Base-by-base conservation (phyloP, 2,113 vertebrate genomes). In the Plectropomus leopardus region DNA sequence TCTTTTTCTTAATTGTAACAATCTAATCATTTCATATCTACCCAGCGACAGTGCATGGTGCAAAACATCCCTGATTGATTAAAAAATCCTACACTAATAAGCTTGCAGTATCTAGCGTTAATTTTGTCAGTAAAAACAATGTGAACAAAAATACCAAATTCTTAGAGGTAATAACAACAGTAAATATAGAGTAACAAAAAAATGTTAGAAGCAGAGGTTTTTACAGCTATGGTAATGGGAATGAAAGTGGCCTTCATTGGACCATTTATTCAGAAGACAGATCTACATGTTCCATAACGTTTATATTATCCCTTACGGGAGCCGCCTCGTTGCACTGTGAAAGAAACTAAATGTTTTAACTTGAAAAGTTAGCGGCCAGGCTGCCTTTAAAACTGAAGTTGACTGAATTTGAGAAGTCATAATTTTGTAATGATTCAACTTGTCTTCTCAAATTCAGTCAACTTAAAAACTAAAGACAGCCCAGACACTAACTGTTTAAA, bases 11-110 rank as follows among this genome's bases (percentile, higher is more conserved):
- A 70, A 74, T 59, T 64, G 36, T 83, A 84, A 81, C 84, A 85
- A 85, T 83, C 72, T 85, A 75, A 86, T 83, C 24, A 73, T 89
- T 84, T 86, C 53, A 91, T 86, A 65, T 85, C 82, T 92, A 90
- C 86, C 84, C 86, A 92, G 91, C 79, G 77, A 93, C 91, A 93
- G 90, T 93, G 91, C 92, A 88, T 94, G 89, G 83, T 92, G 92
- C 80, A 90, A 93, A 93, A 92, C 85, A 89, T 94, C 94, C 94
- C 93, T 94, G 92, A 94, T 93, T 81, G 83, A 86, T 93, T 91
- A 83, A 88, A 90, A 92, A 85, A 78, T 58, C 83, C 78, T 86
- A 92, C 76, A 64, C 73, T 78, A 78, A 84, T 64, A 84, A 88
- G 89, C 85, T 88, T 48, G 85, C 82, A 73, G 50, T 76, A 73